Conservation (phyloP, 2,797 vertebrate species). For the Phoxinus dragarum region DNA sequence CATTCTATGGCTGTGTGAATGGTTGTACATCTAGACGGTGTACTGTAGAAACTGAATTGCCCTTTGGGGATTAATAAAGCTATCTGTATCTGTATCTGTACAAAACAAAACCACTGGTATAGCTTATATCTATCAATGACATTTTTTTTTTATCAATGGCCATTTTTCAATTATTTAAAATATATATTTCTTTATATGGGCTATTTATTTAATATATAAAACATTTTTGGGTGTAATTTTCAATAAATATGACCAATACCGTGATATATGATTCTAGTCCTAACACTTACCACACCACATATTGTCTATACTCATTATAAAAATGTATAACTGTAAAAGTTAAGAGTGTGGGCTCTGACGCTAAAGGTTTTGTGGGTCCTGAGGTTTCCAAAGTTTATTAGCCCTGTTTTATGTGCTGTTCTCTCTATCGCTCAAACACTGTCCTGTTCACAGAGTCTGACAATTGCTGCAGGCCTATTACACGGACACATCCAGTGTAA, state of each 20-base stretch:
- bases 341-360: background rate
- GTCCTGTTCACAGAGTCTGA: slow-evolving; percentile 46
- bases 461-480: slow-evolving; percentile 33
- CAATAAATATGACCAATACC: background rate
- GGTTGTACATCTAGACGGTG: too few species aligned
- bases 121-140: too few species aligned
- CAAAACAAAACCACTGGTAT: too few species aligned
- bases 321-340: background rate
- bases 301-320: background rate
- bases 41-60: too few species aligned
- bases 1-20: too few species aligned
- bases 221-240: background rate
- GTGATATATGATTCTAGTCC: background rate
- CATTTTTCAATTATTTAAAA: background rate
- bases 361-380: background rate
- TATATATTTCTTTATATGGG: background rate
- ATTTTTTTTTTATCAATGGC: too few species aligned
- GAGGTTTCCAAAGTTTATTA: background rate
- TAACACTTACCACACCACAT: background rate
- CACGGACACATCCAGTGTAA: slow-evolving; percentile 61
- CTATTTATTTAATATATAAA: background rate
- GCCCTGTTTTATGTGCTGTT: background rate
- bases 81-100: too few species aligned
- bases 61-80: too few species aligned
- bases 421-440: background rate